A percentile compares a stretch with the other conserved stretches of the same genome.
Evolutionary conservation across 1,140 invertebrate species (phyloP).

Genomic region (Zaprionus ornatus): DNA sequence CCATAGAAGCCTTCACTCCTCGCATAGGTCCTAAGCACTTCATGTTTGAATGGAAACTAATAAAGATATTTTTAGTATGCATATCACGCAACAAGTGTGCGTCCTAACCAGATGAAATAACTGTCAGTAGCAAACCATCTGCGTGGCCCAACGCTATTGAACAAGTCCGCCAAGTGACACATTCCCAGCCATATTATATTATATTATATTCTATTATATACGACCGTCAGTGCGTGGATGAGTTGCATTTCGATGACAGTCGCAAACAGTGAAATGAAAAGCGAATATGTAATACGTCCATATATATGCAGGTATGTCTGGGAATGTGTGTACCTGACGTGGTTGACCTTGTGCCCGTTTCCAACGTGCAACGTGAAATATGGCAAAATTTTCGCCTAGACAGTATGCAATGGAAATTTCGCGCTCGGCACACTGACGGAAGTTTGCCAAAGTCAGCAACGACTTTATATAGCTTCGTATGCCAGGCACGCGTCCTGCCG

Average conservation of each 20-base stretch:
- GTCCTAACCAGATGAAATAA: neutral
- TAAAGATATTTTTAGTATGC: neutral
- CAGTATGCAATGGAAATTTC: slow-evolving; percentile 58
- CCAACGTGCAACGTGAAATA: slow-evolving; percentile 50
- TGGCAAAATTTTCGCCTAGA: slow-evolving; percentile 45
- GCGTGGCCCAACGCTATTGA: neutral
- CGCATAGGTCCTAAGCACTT: neutral
- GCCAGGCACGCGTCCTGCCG: slow-evolving; percentile 32
- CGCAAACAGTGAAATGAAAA: neutral
- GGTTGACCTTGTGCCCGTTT: slow-evolving; percentile 58
- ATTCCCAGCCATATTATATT: slow-evolving; percentile 13
- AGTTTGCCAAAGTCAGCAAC: slow-evolving; percentile 44
- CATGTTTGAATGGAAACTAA: neutral
- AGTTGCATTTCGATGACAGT: neutral
- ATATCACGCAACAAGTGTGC: slow-evolving; percentile 23
- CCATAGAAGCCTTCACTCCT: neutral
- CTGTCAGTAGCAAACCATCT: slow-evolving; percentile 12
- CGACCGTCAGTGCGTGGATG: neutral
- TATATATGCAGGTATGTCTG: slow-evolving; percentile 3
- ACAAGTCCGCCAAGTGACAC: neutral
- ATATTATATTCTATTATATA: neutral
- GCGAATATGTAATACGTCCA: slow-evolving; percentile 14
- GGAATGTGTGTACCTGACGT: neutral
- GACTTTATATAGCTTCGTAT: slow-evolving; percentile 16
- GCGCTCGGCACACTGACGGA: slow-evolving; percentile 42